Evolutionary conservation across 2,888 invertebrate species (phyloP).

Genomic region (Cataglyphis livida): DNA sequence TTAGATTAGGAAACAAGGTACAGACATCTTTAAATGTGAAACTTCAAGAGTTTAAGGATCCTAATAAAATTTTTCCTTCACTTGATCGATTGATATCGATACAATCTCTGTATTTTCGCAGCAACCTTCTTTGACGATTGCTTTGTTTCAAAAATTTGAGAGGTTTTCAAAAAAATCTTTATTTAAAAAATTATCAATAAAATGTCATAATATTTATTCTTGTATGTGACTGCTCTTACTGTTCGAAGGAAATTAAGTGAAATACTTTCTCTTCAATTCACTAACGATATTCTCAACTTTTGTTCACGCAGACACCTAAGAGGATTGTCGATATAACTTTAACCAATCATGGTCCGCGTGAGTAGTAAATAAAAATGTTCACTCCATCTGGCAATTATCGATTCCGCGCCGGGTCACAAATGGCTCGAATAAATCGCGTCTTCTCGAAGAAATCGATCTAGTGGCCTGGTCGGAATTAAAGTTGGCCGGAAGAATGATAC

Average conservation of each 20-base stretch:
- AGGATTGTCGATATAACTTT: constrained; percentile 28
- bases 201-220: neutral
- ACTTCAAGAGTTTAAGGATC: neutral
- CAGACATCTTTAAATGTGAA: neutral
- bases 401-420: constrained; percentile 43
- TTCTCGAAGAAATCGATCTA: constrained; percentile 46
- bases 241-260: neutral
- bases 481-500: constrained; percentile 39
- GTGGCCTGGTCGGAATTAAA: constrained; percentile 53
- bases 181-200: neutral
- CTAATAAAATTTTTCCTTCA: neutral
- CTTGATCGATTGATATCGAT: neutral
- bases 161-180: neutral
- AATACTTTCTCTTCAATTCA: neutral
- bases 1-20: neutral
- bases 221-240: neutral
- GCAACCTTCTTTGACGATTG: neutral
- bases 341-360: neutral
- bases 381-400: constrained; percentile 32
- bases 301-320: neutral
- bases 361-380: constrained; percentile 21
- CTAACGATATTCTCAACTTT: constrained; percentile 11
- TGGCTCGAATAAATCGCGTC: constrained; percentile 48
- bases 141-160: neutral
- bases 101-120: neutral